phyloP scores from a whole-genome alignment of 2,888 invertebrate species.

The Mimumesa dahlbomi region DNA sequence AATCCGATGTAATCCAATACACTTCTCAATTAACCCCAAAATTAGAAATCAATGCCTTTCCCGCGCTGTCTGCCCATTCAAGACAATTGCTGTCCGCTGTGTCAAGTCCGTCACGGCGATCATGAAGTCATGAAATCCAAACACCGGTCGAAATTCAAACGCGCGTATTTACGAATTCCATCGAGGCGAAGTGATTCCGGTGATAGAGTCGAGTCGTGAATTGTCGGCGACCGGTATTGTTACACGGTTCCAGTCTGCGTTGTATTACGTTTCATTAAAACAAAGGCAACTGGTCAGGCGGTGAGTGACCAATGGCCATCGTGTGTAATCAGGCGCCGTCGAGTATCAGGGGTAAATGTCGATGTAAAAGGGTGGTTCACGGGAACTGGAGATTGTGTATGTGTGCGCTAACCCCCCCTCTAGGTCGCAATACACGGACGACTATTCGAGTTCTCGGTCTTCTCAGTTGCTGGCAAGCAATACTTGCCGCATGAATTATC shows the following conservation, averaged over 20 bases:
- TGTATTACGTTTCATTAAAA: slow-evolving; percentile 61
- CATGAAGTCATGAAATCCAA: too few species aligned
- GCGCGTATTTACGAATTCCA: background rate
- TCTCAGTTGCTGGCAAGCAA: too few species aligned
- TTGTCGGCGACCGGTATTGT: slow-evolving; percentile 44
- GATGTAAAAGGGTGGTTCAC: background rate
- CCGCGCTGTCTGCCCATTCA: too few species aligned
- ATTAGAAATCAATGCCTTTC: too few species aligned
- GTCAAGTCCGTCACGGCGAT: too few species aligned
- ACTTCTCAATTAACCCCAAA: too few species aligned
- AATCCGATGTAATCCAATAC: too few species aligned
- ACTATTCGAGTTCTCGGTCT: slow-evolving; percentile 7
- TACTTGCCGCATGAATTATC: too few species aligned
- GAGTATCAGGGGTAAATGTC: slow-evolving; percentile 43
- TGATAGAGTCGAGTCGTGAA: slow-evolving; percentile 40
- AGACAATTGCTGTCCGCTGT: too few species aligned
- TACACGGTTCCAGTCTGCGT: slow-evolving; percentile 33
- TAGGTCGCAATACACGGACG: too few species aligned
- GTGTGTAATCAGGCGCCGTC: slow-evolving; percentile 66
- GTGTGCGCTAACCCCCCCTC: background rate
- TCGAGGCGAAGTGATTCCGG: slow-evolving; percentile 29
- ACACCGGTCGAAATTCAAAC: background rate
- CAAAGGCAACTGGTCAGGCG: slow-evolving; percentile 64
- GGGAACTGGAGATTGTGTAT: background rate
- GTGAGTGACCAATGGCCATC: slow-evolving; percentile 65